Conservation (phyloP, 2,797 vertebrate genomes). For the Cynodonichthys magdalenae region DNA sequence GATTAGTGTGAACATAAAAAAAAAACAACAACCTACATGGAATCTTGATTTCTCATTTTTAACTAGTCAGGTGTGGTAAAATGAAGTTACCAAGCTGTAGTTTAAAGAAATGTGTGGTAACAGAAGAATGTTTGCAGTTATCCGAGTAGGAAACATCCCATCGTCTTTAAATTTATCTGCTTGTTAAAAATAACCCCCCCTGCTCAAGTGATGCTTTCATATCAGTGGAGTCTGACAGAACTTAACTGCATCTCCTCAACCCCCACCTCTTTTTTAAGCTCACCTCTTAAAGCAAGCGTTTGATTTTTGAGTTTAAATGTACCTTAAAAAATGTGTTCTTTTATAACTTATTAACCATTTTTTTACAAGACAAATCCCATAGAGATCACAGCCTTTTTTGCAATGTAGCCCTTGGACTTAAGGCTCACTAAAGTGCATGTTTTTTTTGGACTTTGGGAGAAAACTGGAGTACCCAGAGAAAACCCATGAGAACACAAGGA, state of each 20-base stretch:
- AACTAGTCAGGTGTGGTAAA: not conserved
- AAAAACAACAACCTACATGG: not conserved
- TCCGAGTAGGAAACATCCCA: not conserved
- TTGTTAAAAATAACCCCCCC: slow-evolving; percentile 1
- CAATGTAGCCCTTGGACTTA: too few relatives aligned
- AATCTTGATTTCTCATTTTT: not conserved
- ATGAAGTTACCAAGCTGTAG: not conserved
- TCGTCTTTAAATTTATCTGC: not conserved
- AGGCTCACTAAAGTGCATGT: too few relatives aligned
- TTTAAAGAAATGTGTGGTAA: not conserved
- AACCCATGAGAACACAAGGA: too few relatives aligned
- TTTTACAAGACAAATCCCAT: too few relatives aligned
- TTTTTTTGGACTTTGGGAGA: too few relatives aligned
- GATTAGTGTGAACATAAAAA: not conserved
- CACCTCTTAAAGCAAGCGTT: not conserved
- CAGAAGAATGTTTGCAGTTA: not conserved
- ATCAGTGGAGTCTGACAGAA: not conserved
- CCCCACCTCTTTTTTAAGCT: too few relatives aligned
- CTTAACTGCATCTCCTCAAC: not conserved
- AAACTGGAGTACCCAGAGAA: too few relatives aligned
- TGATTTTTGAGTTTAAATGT: not conserved
- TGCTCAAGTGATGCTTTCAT: not conserved
- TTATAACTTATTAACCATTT: too few relatives aligned
- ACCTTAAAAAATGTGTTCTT: too few relatives aligned
- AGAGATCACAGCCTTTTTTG: too few relatives aligned